phyloP scores from a whole-genome alignment of 1,140 invertebrate species.

The Bombyx mori region ASM3026992v2 NC_085107.1:14782501-14783000 shows the following conservation, averaged over 20 bases:
- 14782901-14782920: conserved; percentile 28
- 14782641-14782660: conserved; percentile 12
- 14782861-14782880: conserved; percentile 64
- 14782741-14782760: background rate
- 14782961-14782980: conserved; percentile 7
- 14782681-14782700: conserved; percentile 39
- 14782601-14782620: conserved; percentile 32
- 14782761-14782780: background rate
- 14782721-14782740: too few species aligned
- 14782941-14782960: conserved; percentile 42
- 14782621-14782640: conserved; percentile 46
- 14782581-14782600: conserved; percentile 21
- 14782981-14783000: conserved; percentile 10
- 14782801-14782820: background rate
- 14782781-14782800: background rate
- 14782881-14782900: conserved; percentile 51
- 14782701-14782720: conserved; percentile 11
- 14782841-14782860: conserved; percentile 67
- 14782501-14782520: too few species aligned
- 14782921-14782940: conserved; percentile 37
- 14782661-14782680: conserved; percentile 21
- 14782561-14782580: conserved; percentile 10
- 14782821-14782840: conserved; percentile 21
- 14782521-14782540: too few species aligned
- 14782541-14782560: too few species aligned